These are phyloP conservation scores for Eulemur rufifrons DNA, from an alignment of 2,113 vertebrate species.

Conservation along the genomic window DNA sequence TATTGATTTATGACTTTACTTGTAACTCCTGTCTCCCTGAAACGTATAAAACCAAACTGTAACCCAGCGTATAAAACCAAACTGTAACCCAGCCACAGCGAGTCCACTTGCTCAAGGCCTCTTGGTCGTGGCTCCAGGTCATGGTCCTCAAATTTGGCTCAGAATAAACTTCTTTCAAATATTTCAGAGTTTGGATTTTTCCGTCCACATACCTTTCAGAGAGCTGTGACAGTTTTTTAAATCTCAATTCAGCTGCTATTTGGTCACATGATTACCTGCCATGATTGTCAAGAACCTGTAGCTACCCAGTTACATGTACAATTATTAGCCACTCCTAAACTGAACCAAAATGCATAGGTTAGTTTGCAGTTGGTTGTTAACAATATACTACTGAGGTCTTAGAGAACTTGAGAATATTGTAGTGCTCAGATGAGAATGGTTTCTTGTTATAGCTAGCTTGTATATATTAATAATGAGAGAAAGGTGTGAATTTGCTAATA, in stretches of 20 bases:
- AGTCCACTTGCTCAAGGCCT: too few relatives aligned
- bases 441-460: not conserved
- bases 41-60: too few relatives aligned
- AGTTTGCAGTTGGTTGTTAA: not conserved
- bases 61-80: too few relatives aligned
- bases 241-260: not conserved
- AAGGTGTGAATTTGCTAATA: not conserved
- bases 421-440: not conserved
- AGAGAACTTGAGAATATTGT: not conserved
- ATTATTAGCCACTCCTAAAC: not conserved
- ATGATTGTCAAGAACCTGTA: not conserved
- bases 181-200: too few relatives aligned
- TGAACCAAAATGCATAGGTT: not conserved
- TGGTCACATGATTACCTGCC: not conserved
- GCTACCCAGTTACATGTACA: not conserved
- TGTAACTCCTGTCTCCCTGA: too few relatives aligned
- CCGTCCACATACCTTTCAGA: not conserved
- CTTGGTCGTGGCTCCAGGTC: too few relatives aligned
- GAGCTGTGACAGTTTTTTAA: not conserved
- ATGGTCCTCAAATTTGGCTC: too few relatives aligned
- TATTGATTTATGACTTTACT: too few relatives aligned
- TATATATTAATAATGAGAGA: not conserved
- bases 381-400: not conserved
- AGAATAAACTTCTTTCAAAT: too few relatives aligned
- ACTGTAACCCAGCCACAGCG: too few relatives aligned